Percentiles rank a stretch among this genome's conserved stretches.
These are phyloP conservation scores for Pipistrellus kuhlii DNA, from an alignment of 2,797 vertebrate species.

Conservation along the genomic window DNA sequence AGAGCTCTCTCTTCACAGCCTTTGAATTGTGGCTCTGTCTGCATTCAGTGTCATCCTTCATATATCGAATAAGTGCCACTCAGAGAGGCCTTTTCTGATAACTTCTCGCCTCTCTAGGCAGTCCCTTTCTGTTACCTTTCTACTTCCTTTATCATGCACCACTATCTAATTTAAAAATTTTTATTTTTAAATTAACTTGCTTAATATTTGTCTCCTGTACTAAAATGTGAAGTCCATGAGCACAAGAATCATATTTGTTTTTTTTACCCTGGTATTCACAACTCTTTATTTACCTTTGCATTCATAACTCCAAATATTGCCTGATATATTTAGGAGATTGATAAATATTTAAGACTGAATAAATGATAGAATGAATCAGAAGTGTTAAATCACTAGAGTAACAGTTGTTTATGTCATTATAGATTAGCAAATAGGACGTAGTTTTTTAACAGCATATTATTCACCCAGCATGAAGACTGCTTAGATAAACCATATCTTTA, in stretches of 20 bases:
- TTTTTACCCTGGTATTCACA: not conserved
- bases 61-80: accelerated
- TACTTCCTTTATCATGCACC: not conserved
- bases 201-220: not conserved
- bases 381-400: not conserved
- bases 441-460: conserved; percentile 1
- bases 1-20: not conserved
- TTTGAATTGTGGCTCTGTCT: not conserved
- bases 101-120: too few relatives aligned
- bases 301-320: not conserved
- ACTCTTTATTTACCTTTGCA: not conserved
- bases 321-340: not conserved
- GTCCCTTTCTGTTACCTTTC: not conserved
- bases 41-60: not conserved
- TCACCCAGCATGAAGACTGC: not conserved
- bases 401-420: not conserved
- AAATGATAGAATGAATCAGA: not conserved
- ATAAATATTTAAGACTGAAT: conserved; percentile 7
- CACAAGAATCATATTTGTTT: not conserved
- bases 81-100: not conserved
- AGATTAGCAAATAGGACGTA: not conserved
- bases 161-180: not conserved
- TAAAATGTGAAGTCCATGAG: not conserved
- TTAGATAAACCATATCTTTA: not conserved
- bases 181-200: not conserved